Conservation (phyloP, 1,140 invertebrate genomes). For the Hyles euphorbiae region DNA sequence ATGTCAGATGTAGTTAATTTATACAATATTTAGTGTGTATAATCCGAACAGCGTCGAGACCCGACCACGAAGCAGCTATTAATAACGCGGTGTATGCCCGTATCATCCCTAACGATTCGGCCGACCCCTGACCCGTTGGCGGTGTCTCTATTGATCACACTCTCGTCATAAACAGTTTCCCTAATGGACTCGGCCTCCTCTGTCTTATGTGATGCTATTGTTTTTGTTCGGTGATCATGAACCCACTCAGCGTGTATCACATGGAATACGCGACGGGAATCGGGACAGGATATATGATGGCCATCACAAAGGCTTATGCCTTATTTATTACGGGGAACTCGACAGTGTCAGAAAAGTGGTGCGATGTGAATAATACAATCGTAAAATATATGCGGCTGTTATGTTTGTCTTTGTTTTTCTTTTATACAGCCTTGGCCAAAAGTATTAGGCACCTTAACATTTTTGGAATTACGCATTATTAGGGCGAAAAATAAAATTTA, state of each 20-base stretch:
- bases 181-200: slow-evolving; percentile 52
- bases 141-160: slow-evolving; percentile 56
- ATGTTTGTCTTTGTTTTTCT: too few species aligned
- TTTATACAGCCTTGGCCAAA: too few species aligned
- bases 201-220: slow-evolving; percentile 43
- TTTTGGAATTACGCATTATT: too few species aligned
- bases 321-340: too few species aligned
- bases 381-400: too few species aligned
- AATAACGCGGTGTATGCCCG: slow-evolving; percentile 43
- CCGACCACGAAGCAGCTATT: slow-evolving; percentile 42
- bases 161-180: slow-evolving; percentile 56
- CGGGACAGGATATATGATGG: slow-evolving; percentile 4
- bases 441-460: too few species aligned
- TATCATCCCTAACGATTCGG: slow-evolving; percentile 33
- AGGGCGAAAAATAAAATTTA: too few species aligned
- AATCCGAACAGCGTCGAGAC: slow-evolving; percentile 28
- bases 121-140: slow-evolving; percentile 37
- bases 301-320: too few species aligned
- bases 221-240: slow-evolving; percentile 48
- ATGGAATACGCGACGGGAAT: slow-evolving; percentile 20
- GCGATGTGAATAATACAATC: too few species aligned
- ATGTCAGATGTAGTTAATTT: slow-evolving; percentile 22
- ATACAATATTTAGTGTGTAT: slow-evolving; percentile 28
- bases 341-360: too few species aligned
- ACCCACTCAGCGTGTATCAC: slow-evolving; percentile 26